phyloP scores from a whole-genome alignment of 1,140 invertebrate genomes.

The Bilobella aurantiaca region DNA sequence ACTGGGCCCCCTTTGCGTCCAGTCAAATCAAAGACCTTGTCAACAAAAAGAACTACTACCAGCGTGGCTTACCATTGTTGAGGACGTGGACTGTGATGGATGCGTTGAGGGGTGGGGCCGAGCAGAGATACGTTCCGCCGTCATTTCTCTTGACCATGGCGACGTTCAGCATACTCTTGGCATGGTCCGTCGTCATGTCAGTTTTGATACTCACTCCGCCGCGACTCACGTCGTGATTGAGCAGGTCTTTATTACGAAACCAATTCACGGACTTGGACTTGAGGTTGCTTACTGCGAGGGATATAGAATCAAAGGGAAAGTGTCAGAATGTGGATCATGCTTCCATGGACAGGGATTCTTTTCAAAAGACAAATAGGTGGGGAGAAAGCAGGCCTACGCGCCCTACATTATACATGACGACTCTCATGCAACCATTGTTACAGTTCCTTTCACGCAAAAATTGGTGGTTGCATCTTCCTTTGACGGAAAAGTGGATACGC shows the following conservation, averaged over 20 bases:
- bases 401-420: neutral
- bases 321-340: neutral
- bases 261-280: slow-evolving; percentile 31
- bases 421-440: neutral
- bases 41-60: neutral
- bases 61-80: slow-evolving; percentile 39
- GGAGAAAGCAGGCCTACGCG: neutral
- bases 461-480: neutral
- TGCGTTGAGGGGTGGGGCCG: slow-evolving; percentile 39
- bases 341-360: neutral
- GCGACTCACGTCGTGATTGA: slow-evolving; percentile 32
- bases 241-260: slow-evolving; percentile 31
- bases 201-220: slow-evolving; percentile 55
- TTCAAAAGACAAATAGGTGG: neutral
- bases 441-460: neutral
- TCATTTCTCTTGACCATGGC: slow-evolving; percentile 60
- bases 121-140: slow-evolving; percentile 45
- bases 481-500: neutral
- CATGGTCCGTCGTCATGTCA: slow-evolving; percentile 60
- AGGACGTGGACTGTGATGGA: slow-evolving; percentile 60
- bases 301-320: neutral
- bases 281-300: slow-evolving; percentile 29
- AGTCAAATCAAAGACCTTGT: no score
- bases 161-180: slow-evolving; percentile 61
- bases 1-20: neutral